phyloP scores from a whole-genome alignment of 2,888 invertebrate genomes.

The Artemia sinica region DNA sequence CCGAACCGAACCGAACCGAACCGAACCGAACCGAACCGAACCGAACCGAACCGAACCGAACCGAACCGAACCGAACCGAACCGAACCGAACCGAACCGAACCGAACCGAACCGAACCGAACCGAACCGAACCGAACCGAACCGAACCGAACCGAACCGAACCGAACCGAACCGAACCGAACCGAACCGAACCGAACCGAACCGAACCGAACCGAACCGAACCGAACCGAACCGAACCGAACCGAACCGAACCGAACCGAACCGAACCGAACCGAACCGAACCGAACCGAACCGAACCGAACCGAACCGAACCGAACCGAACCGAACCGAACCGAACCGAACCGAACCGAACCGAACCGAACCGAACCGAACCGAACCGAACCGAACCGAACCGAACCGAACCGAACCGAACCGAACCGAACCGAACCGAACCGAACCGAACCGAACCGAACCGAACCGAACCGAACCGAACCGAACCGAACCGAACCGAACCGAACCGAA shows the following conservation, averaged over 20 bases:
- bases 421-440: slow-evolving; percentile 22
- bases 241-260: slow-evolving; percentile 23
- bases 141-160: slow-evolving; percentile 21
- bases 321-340: slow-evolving; percentile 22
- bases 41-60: slow-evolving; percentile 23
- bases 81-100: slow-evolving; percentile 21
- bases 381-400: slow-evolving; percentile 20
- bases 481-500: slow-evolving; percentile 22
- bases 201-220: slow-evolving; percentile 21
- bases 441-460: slow-evolving; percentile 23
- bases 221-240: slow-evolving; percentile 23
- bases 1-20: slow-evolving; percentile 23
- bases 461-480: slow-evolving; percentile 23
- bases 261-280: slow-evolving; percentile 22
- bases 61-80: slow-evolving; percentile 22
- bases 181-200: slow-evolving; percentile 23
- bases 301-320: slow-evolving; percentile 23
- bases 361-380: slow-evolving; percentile 23
- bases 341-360: slow-evolving; percentile 22
- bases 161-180: slow-evolving; percentile 22
- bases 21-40: slow-evolving; percentile 23
- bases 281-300: slow-evolving; percentile 22
- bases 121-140: slow-evolving; percentile 23
- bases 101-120: slow-evolving; percentile 21
- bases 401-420: slow-evolving; percentile 21